Evolutionary conservation across 2,113 vertebrate species (phyloP).

Genomic region (Erythrocebus patas): DNA sequence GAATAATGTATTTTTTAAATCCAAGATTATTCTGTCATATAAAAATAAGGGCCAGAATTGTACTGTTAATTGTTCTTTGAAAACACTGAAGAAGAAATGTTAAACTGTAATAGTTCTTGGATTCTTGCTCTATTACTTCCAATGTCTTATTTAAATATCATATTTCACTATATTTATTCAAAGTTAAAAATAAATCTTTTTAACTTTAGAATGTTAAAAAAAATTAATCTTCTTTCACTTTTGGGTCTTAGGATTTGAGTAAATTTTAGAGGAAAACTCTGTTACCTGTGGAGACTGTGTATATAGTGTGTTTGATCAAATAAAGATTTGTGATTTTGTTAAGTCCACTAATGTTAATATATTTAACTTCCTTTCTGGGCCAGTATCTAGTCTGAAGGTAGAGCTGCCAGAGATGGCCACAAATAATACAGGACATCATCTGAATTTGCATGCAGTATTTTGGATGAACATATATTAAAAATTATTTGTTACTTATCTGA

Average conservation of each 20-base stretch:
- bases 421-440: not conserved
- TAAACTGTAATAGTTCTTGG: not conserved
- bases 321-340: not conserved
- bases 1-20: not conserved
- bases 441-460: not conserved
- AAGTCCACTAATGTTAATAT: not conserved
- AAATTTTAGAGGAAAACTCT: not conserved
- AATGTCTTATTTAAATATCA: not conserved
- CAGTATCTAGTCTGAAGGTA: not conserved
- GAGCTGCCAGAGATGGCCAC: not conserved
- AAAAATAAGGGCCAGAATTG: not conserved
- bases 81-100: not conserved
- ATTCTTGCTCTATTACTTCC: not conserved
- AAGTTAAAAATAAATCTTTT: not conserved
- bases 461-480: not conserved
- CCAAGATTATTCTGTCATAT: not conserved
- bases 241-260: not conserved
- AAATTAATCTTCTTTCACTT: not conserved
- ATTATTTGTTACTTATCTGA: not conserved
- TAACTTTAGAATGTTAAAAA: not conserved
- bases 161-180: not conserved
- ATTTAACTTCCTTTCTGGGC: not conserved
- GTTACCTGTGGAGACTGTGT: not conserved
- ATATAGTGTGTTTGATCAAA: not conserved
- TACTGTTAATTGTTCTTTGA: not conserved